phyloP scores from a whole-genome alignment of 2,888 invertebrate genomes.

The Oegoconia quadripuncta region DNA sequence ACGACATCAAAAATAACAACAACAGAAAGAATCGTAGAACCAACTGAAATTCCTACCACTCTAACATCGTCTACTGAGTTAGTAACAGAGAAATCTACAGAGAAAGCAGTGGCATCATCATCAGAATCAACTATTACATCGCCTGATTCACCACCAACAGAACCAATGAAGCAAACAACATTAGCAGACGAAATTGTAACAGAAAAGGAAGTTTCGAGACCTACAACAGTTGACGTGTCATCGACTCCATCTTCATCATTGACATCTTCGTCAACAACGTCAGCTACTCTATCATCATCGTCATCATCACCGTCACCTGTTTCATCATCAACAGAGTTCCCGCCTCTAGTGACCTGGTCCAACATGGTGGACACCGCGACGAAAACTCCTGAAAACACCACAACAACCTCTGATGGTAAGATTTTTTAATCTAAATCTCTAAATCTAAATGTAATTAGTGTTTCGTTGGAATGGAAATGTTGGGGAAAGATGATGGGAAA shows the following conservation, averaged over 20 bases:
- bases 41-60: conserved; percentile 23
- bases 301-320: conserved; percentile 24
- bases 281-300: conserved; percentile 18
- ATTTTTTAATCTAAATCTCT: conserved; percentile 15
- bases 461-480: background rate
- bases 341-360: conserved; percentile 77
- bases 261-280: conserved; percentile 9
- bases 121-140: conserved; percentile 1
- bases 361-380: conserved; percentile 51
- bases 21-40: conserved; percentile 32
- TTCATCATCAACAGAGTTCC: conserved; percentile 41
- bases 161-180: conserved; percentile 19
- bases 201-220: conserved; percentile 9
- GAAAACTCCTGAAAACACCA: conserved; percentile 41
- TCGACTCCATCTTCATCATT: background rate
- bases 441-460: background rate
- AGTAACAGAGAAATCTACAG: conserved; percentile 6
- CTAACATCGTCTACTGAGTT: background rate
- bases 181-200: conserved; percentile 14
- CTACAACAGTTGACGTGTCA: background rate
- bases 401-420: conserved; percentile 50
- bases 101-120: conserved; percentile 1
- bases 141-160: conserved; percentile 5
- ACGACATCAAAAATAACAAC: too few relatives aligned
- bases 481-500: background rate